A percentile compares a stretch with the other conserved stretches of the same genome.
Conservation (phyloP, 2,888 invertebrate genomes). For the Caenorhabditis japonica region DNA sequence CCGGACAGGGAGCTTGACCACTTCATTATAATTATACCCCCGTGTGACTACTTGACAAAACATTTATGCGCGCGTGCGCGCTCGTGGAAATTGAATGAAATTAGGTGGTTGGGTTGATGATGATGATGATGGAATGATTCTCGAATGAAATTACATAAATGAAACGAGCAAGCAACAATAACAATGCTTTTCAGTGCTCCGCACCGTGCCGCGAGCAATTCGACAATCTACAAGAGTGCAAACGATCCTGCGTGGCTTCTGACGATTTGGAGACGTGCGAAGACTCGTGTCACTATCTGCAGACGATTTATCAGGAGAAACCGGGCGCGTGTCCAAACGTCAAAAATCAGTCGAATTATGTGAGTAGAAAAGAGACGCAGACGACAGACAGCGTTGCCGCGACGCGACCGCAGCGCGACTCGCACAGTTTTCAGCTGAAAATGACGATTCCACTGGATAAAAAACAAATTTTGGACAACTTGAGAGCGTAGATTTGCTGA, state of each 20-base stretch:
- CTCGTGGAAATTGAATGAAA: conserved; percentile 4
- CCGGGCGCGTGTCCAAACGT: conserved; percentile 77
- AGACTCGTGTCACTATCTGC: conserved; percentile 77
- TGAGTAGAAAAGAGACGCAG: conserved; percentile 38
- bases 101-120: conserved; percentile 15
- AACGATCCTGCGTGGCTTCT: conserved; percentile 32
- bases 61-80: conserved; percentile 7
- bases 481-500: not conserved
- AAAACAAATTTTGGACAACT: too few relatives aligned
- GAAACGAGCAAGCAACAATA: conserved; percentile 3
- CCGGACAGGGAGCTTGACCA: not conserved
- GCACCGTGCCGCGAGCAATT: conserved; percentile 71
- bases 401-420: too few relatives aligned
- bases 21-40: conserved; percentile 42
- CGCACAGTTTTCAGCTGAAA: too few relatives aligned
- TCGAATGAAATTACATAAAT: not conserved
- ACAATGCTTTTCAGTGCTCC: conserved; percentile 69
- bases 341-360: conserved; percentile 54
- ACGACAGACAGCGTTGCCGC: too few relatives aligned
- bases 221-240: conserved; percentile 53
- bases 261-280: conserved; percentile 64
- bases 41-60: conserved; percentile 17
- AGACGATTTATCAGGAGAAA: conserved; percentile 73
- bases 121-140: conserved; percentile 29
- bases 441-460: too few relatives aligned